A percentile compares a stretch with the other conserved stretches of the same genome.
These are phyloP conservation scores for Poeciliopsis presidionis DNA, from an alignment of 2,797 vertebrate species.

Conservation along the genomic window DNA sequence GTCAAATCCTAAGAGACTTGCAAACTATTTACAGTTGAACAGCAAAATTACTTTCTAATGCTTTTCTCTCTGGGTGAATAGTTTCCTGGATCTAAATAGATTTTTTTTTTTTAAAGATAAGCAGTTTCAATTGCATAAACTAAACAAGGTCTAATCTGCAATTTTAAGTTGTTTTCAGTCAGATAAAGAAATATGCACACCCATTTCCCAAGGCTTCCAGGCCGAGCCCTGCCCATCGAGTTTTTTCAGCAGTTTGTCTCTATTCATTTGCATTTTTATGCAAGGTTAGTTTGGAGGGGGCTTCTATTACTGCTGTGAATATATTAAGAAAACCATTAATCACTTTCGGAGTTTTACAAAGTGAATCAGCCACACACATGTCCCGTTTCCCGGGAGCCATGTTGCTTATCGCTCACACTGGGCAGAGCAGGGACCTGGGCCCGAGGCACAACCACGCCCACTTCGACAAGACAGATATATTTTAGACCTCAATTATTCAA, in stretches of 20 bases:
- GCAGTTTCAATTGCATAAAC: conserved; percentile 49
- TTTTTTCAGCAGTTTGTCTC: conserved; percentile 72
- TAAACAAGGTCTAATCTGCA: conserved; percentile 69
- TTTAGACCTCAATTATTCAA: conserved; percentile 11
- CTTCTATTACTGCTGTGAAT: conserved; percentile 79
- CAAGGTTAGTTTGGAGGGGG: conserved; percentile 79
- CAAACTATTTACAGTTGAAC: neutral
- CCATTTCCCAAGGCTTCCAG: conserved; percentile 76
- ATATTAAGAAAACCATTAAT: conserved; percentile 85
- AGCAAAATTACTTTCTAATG: neutral
- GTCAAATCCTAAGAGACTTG: neutral
- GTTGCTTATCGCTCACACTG: conserved; percentile 60
- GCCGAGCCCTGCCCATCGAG: conserved; percentile 68
- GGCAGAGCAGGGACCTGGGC: conserved; percentile 54
- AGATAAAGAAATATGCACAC: conserved; percentile 81
- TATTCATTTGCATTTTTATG: conserved; percentile 85
- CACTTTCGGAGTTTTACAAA: conserved; percentile 70
- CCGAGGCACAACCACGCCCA: conserved; percentile 42
- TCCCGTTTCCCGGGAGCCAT: conserved; percentile 58
- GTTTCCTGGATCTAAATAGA: neutral
- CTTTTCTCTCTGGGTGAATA: neutral
- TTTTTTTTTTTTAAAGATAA: neutral
- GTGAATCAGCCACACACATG: conserved; percentile 76
- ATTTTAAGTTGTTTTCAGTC: conserved; percentile 66
- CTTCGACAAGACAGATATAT: conserved; percentile 35